Evolutionary conservation across 2,888 invertebrate genomes (phyloP), one percentile per base, ranked within the genome.

Genomic region (Cylindroiulus punctatus): DNA sequence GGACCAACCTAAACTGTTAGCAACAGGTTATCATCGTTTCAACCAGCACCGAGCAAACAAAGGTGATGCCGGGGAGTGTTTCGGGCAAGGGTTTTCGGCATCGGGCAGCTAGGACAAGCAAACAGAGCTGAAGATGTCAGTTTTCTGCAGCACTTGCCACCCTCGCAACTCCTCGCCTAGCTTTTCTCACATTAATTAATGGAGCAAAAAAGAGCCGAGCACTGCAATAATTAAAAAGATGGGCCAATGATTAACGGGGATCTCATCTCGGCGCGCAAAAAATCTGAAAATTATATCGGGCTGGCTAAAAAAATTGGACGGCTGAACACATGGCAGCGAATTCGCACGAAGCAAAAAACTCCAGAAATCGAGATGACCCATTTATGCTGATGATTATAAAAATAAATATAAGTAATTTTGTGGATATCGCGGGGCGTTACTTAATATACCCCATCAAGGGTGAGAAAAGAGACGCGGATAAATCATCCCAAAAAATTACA

Each of bases 381-480:
- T 52, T 52, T 52, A 52, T 52, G 52, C 8, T 52, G 52, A 52
- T n/a, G 19, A 52, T 52, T 19, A 8, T n/a, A 52, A 52, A 52
- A 52, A 52, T 52, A 52, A 81, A 81, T 30, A 81, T 19, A 81
- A 81, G 30, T 81, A 19, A 81, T 30, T 36, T 81, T 4, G 3
- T 36, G n/a, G 30, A 26, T 30, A 81, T 36, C 30, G 14, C 32
- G 22, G 30, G 14, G 36, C n/a, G 81, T 36, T 36, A 81, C n/a
- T 81, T 81, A 81, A 81, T 81, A 81, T 30, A n/a, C n/a, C 3
- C 17, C 30, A 19, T 36, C 81, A 81, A 81, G 81, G 81, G 36
- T 81, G 81, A 81, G 81, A 81, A 81, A 81, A n/a, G 30, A 36
- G 32, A 19, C 32, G 76, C 30, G 76, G 8, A 26, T 76, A 19